Evolutionary conservation across 2,113 vertebrate species (phyloP), one percentile per base, ranked within the genome.

Genomic region (Emydocephalus ijimae): DNA sequence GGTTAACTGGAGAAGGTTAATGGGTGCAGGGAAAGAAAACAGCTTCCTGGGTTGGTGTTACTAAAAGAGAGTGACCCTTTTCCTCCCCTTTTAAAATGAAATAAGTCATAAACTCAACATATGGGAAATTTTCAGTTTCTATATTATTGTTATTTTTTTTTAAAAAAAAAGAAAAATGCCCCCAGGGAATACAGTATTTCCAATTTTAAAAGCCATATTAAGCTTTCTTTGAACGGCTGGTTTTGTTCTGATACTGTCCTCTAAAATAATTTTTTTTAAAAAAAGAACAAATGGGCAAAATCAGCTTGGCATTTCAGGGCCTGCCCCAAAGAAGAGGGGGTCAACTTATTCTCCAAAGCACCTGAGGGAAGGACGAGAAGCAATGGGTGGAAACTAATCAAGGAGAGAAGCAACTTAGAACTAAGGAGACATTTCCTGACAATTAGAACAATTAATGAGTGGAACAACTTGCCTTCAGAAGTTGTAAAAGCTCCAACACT

Each of bases 101-200:
- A 97, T 97, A 97, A 92, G 97, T 96, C 97, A 97, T 97, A 95
- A 97, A 95, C 96, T 89, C 10, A 2, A 97, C 97, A 97, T 97
- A 97, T 94, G 97, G 96, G 97, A 98, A 97, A 96, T 97, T 96
- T 97, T 97, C 96, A 96, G 97, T 97, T 97, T 97, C 97, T 97
- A 97, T 57, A 57, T 15, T 54, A 54, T 54, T 14, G 97, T 98
- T 97, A 97, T 97, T 43, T n/a, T n/a, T n/a, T 39, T 39, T 1
- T 1, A 39, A 39, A 3, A 59, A 24, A 59, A 59, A 24, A 59
- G n/a, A n/a, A 74, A 94, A 97, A 95, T 95, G 97, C 97, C 97
- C 96, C 96, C 61, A 92, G 97, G 97, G 97, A 97, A 96, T 97
- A 95, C 97, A 96, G 95, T 95, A 95, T 98, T 97, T 98, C 97